A percentile compares a stretch with the other conserved stretches of the same genome.
Conservation (phyloP, 2,113 vertebrate species). For the Mastomys coucha region DNA sequence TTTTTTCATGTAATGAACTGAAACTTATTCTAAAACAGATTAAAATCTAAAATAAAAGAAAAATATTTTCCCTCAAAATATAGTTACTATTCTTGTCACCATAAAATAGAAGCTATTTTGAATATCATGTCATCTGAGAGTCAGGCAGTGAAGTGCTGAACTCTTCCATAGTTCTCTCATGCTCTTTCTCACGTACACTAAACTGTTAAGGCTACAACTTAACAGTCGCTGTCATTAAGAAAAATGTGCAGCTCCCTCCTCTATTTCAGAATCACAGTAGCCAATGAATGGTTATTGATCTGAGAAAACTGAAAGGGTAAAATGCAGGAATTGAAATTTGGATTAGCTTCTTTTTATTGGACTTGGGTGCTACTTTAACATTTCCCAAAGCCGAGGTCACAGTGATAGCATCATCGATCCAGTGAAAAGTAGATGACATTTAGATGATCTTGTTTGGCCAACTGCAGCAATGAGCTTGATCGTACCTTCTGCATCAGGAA, state of each 20-base stretch:
- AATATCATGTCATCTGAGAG: conserved; percentile 18
- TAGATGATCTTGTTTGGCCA: conserved; percentile 51
- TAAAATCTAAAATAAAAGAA: conserved; percentile 50
- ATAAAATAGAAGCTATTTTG: conserved; percentile 42
- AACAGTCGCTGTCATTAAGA: conserved; percentile 68
- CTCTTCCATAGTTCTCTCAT: neutral
- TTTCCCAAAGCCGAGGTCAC: conserved; percentile 66
- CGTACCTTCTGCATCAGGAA: conserved; percentile 36
- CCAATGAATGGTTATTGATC: conserved; percentile 70
- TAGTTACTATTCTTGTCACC: neutral
- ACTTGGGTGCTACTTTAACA: conserved; percentile 52
- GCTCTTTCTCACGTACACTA: conserved; percentile 25
- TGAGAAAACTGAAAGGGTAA: conserved; percentile 63
- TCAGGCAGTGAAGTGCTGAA: neutral
- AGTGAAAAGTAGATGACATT: conserved; percentile 46
- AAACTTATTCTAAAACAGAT: conserved; percentile 3
- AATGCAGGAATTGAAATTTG: conserved; percentile 65
- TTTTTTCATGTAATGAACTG: conserved; percentile 22
- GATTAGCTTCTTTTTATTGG: conserved; percentile 48
- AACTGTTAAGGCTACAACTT: conserved; percentile 56
- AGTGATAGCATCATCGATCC: conserved; percentile 56
- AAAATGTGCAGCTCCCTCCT: conserved; percentile 59
- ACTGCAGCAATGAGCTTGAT: conserved; percentile 13
- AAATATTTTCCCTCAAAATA: conserved; percentile 33
- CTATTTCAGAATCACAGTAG: conserved; percentile 38